phyloP scores from a whole-genome alignment of 2,797 vertebrate species.

The Sciaenops ocellatus region DNA sequence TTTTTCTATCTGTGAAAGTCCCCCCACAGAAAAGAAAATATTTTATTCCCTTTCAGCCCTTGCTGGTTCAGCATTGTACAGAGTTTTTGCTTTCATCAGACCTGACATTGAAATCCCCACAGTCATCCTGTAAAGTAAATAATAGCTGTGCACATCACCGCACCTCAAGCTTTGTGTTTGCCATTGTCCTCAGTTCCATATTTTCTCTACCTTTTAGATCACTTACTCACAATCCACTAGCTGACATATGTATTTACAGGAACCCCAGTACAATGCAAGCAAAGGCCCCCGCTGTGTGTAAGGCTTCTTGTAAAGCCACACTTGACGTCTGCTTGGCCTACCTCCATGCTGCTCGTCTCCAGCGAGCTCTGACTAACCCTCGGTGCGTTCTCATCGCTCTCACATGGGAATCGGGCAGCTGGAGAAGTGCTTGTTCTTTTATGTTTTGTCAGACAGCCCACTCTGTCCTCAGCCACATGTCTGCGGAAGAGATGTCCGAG shows the following conservation, averaged over 20 bases:
- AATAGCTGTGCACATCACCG: constrained; percentile 34
- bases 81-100: constrained; percentile 33
- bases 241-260: constrained; percentile 47
- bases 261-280: constrained; percentile 11
- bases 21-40: constrained; percentile 5
- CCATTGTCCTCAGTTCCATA: constrained; percentile 11
- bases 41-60: not conserved
- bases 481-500: constrained; percentile 56
- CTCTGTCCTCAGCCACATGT: constrained; percentile 60
- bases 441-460: constrained; percentile 61
- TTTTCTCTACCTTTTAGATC: constrained; percentile 23
- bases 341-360: constrained; percentile 52
- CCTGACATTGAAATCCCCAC: constrained; percentile 38
- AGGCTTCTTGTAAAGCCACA: constrained; percentile 46
- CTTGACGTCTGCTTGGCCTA: constrained; percentile 59
- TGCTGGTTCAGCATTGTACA: constrained; percentile 33
- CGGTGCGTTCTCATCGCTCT: constrained; percentile 49
- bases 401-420: constrained; percentile 68
- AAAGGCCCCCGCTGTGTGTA: constrained; percentile 28
- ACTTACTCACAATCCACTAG: constrained; percentile 26
- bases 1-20: not conserved
- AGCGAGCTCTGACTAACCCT: constrained; percentile 62
- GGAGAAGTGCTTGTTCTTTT: constrained; percentile 71
- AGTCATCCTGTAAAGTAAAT: constrained; percentile 45
- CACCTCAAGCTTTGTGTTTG: constrained; percentile 21